These are phyloP conservation scores for Aspidoscelis tigris DNA, from an alignment of 2,113 vertebrate species.

Conservation along the genomic window DNA sequence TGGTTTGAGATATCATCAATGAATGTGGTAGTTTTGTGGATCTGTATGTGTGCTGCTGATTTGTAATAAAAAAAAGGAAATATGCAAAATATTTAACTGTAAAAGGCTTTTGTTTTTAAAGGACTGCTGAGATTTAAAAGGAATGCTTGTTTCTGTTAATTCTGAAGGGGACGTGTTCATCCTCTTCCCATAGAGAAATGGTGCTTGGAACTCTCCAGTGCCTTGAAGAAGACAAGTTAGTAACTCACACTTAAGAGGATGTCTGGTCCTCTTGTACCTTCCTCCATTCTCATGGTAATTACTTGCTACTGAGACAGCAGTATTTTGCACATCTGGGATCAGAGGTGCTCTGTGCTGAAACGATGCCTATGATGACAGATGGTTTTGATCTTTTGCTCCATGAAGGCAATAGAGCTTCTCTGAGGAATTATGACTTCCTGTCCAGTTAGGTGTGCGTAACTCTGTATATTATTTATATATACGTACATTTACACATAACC, in stretches of 20 bases:
- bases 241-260: background rate
- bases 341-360: background rate
- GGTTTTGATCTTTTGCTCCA: background rate
- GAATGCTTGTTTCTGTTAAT: no score
- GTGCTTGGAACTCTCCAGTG: no score
- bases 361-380: background rate
- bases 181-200: no score
- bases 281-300: slow-evolving; percentile 25
- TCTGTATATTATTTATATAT: slow-evolving; percentile 41
- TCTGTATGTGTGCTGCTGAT: no score
- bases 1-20: no score
- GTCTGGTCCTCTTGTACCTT: background rate
- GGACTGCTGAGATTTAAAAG: no score
- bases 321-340: background rate
- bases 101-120: no score
- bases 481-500: background rate
- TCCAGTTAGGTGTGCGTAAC: slow-evolving; percentile 17
- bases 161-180: no score
- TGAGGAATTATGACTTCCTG: background rate
- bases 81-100: no score
- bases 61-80: no score
- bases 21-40: no score
- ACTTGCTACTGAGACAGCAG: background rate
- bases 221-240: background rate
- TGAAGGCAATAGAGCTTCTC: slow-evolving; percentile 21